phyloP scores from a whole-genome alignment of 2,888 invertebrate genomes.

The Callyntrura sp. region DNA sequence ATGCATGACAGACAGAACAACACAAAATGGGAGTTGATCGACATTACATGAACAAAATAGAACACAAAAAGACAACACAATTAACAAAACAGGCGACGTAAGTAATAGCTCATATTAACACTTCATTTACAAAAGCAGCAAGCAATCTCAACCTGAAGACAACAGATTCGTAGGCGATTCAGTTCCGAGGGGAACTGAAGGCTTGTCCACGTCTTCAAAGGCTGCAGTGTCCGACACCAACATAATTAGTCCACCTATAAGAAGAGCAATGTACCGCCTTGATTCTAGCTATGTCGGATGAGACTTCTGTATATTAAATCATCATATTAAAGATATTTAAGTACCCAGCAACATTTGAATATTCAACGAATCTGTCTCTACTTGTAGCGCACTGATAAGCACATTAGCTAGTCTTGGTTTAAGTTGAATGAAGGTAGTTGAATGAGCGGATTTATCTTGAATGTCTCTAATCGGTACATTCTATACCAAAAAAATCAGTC shows the following conservation, averaged over 20 bases:
- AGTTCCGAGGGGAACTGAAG: slow-evolving; percentile 85
- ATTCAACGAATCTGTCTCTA: slow-evolving; percentile 94
- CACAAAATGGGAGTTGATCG: slow-evolving; percentile 67
- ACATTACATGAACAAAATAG: slow-evolving; percentile 56
- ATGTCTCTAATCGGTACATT: slow-evolving; percentile 85
- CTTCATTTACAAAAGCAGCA: not conserved
- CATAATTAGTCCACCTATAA: slow-evolving; percentile 90
- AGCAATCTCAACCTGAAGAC: slow-evolving; percentile 88
- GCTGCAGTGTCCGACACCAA: slow-evolving; percentile 93
- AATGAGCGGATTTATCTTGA: slow-evolving; percentile 76
- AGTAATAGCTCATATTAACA: slow-evolving; percentile 9
- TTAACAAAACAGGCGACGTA: slow-evolving; percentile 54
- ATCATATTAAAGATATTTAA: slow-evolving; percentile 6
- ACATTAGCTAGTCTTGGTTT: slow-evolving; percentile 92
- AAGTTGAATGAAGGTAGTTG: slow-evolving; percentile 89
- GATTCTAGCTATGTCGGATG: too few species aligned
- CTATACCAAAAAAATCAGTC: slow-evolving; percentile 84
- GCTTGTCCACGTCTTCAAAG: slow-evolving; percentile 90
- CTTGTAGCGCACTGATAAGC: slow-evolving; percentile 92
- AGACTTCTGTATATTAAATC: not conserved
- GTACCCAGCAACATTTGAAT: slow-evolving; percentile 93
- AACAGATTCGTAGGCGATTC: slow-evolving; percentile 88
- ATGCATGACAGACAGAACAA: slow-evolving; percentile 79
- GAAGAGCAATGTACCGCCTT: slow-evolving; percentile 26
- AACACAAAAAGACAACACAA: slow-evolving; percentile 64